Base-by-base conservation (phyloP, 2,888 invertebrate species). In the Papilio elwesi region DNA sequence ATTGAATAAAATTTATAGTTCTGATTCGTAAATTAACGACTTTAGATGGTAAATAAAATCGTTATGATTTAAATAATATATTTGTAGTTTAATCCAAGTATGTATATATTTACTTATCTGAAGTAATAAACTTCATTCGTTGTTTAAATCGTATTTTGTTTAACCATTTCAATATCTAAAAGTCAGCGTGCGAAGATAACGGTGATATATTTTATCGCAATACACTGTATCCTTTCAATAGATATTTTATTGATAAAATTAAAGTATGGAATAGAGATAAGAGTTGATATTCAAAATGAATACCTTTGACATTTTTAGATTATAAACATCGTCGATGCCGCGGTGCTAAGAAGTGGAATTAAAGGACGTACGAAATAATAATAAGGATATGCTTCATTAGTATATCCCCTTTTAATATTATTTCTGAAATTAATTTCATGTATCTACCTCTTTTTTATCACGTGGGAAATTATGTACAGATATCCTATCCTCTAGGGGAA, bases 301-400 rank as follows among this genome's bases (percentile, higher is more conserved):
- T 93, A 91, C 90, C 91, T 90, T 92, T 91, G 92, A 93, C 92
- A 91, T 92, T 90, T 90, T 81, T 83, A 93, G 93, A 93, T 93
- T 92, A 92, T 89, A 87, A 91, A 90, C 91, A 91, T 89, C 89
- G 85, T 80, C 85, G 86, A 87, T 89, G 90, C 77, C 75, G 77
- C 88, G 86, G 84, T 85, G 88, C 86, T 83, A 85, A 89, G 85
- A 87, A 85, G 84, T 86, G 84, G 79, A 79, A 79, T 77, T 83
- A 85, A 87, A 90, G 88, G 87, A 82, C 85, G 82, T 79, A 74
- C 36, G 86, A 84, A 84, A 87, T 85, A 78, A 77, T 86, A 77
- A 36, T 80, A 64, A 85, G 86, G 92, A 90, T 77, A 74, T 3
- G 73, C 53, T 38, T 57, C 6, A 0, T n/a, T 12, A n/a, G n/a